phyloP scores from a whole-genome alignment of 2,113 vertebrate genomes.

The Pseudopodoces humilis region DNA sequence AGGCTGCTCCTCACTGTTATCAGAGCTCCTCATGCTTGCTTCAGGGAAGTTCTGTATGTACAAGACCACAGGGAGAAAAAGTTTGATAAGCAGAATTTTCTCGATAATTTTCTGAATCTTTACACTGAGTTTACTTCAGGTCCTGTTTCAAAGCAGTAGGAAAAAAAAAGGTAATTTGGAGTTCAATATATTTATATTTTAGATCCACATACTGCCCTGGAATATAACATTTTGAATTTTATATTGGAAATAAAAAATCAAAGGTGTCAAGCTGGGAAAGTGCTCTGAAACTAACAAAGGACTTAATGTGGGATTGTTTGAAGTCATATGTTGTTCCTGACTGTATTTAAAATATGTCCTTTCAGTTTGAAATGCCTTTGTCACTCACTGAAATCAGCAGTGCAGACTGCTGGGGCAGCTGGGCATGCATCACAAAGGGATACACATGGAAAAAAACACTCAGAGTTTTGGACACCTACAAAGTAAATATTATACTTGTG shows the following conservation, averaged over 20 bases:
- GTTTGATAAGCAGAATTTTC: neutral
- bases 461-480: neutral
- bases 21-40: neutral
- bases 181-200: conserved; percentile 29
- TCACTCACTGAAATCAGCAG: neutral
- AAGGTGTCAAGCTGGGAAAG: conserved; percentile 15
- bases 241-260: conserved; percentile 31
- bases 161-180: neutral
- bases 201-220: neutral
- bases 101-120: neutral
- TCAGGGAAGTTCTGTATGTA: neutral
- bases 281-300: conserved; percentile 51
- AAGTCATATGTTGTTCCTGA: conserved; percentile 21
- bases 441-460: neutral
- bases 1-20: neutral
- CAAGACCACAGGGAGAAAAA: neutral
- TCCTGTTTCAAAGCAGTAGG: conserved; percentile 1
- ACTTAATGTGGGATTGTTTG: conserved; percentile 19
- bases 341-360: conserved; percentile 17
- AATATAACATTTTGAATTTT: conserved; percentile 54
- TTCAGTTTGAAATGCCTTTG: neutral
- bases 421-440: neutral
- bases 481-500: neutral
- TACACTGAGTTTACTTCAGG: neutral
- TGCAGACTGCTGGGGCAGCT: neutral